Evolutionary conservation across 2,113 vertebrate genomes (phyloP).

Genomic region (Cyprinus carpio): DNA sequence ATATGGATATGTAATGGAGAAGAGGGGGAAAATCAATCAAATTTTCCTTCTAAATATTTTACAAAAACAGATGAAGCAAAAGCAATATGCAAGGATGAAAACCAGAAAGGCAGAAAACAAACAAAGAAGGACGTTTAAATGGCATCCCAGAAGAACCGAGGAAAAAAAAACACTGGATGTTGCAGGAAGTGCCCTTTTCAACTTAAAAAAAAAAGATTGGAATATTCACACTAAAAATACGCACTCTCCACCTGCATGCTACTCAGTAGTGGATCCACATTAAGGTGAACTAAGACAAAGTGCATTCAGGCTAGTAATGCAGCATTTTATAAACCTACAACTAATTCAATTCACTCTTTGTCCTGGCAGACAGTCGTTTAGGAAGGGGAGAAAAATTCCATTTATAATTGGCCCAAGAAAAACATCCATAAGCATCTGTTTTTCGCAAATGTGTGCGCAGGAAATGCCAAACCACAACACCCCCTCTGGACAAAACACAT

Average conservation of each 20-base stretch:
- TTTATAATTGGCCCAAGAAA: conserved; percentile 32
- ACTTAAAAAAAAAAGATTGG: conserved; percentile 19
- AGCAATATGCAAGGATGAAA: conserved; percentile 8
- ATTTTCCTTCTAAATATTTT: conserved; percentile 28
- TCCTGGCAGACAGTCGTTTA: conserved; percentile 39
- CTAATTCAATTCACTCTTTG: conserved; percentile 46
- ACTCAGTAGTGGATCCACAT: conserved; percentile 60
- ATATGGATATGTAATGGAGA: conserved; percentile 48
- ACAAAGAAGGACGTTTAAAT: conserved; percentile 24
- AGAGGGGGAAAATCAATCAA: not conserved
- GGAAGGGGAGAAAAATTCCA: not conserved
- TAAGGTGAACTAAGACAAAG: conserved; percentile 56
- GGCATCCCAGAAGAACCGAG: not conserved
- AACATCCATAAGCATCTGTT: not conserved
- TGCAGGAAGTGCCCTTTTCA: conserved; percentile 34
- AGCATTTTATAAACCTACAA: conserved; percentile 57
- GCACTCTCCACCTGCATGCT: conserved; percentile 57
- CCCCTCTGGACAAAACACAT: conserved; percentile 31
- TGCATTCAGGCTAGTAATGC: conserved; percentile 58
- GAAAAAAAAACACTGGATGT: not conserved
- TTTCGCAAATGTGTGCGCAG: not conserved
- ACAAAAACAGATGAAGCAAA: conserved; percentile 47
- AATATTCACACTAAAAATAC: conserved; percentile 48
- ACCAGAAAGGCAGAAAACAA: not conserved
- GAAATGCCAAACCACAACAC: conserved; percentile 18